These are phyloP conservation scores for Upupa epops DNA, from an alignment of 2,113 vertebrate genomes.

Conservation along the genomic window DNA sequence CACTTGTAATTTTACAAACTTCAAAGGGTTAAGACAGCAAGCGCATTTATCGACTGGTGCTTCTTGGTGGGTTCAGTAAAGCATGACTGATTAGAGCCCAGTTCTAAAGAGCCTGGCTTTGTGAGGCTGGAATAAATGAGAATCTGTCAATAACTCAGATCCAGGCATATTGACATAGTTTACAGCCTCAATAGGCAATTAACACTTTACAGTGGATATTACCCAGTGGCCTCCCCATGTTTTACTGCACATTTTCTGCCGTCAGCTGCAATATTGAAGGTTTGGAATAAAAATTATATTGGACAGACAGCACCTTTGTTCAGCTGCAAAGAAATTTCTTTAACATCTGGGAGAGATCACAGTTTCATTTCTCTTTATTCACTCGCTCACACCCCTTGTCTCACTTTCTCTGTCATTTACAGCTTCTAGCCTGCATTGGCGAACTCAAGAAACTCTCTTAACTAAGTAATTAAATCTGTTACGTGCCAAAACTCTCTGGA, in stretches of 20 bases:
- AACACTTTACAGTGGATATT: constrained; percentile 85
- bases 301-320: constrained; percentile 67
- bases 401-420: background rate
- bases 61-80: constrained; percentile 76
- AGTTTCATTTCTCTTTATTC: constrained; percentile 50
- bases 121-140: constrained; percentile 78
- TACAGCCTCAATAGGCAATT: constrained; percentile 86
- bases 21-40: constrained; percentile 81
- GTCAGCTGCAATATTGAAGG: constrained; percentile 72
- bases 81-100: constrained; percentile 83
- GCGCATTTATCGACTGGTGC: constrained; percentile 72
- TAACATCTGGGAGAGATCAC: constrained; percentile 57
- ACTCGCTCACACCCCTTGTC: background rate
- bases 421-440: background rate
- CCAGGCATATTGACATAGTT: constrained; percentile 77
- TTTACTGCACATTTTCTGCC: constrained; percentile 81
- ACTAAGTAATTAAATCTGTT: constrained; percentile 37
- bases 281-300: constrained; percentile 79
- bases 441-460: constrained; percentile 17
- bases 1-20: constrained; percentile 62
- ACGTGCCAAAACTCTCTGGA: background rate
- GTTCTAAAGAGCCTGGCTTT: constrained; percentile 75
- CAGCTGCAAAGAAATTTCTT: background rate
- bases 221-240: constrained; percentile 75
- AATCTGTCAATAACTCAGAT: constrained; percentile 80